Evolutionary conservation across 2,888 invertebrate genomes (phyloP), one percentile per base, ranked within the genome.

Genomic region (Luperina testacea): DNA sequence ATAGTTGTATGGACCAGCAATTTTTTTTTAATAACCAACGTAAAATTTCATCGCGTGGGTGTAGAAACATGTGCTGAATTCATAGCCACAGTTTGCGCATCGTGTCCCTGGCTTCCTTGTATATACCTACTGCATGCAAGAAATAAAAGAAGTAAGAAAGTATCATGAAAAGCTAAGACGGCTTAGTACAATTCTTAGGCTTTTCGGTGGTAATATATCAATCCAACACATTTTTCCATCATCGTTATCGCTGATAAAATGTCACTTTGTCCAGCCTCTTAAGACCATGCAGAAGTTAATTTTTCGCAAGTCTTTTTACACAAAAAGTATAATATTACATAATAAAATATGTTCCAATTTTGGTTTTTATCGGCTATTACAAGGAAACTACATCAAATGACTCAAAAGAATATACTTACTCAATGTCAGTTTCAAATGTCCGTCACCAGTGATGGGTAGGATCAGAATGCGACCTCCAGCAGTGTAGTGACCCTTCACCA

Each of bases 371-470:
- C n/a, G 32, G 17, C 13, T 69, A 38, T 9, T 1, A 15, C 15
- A 20, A 51, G 5, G 32, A 51, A 51, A 24, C 15, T 24, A 8
- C 9, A 53, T 6, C 27, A 27, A 61, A 42, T 42, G 2, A 42
- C 13, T 27, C 5, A 20, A 48, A 32, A 32, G 0, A 38, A 38
- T n/a, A 9, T 24, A 89, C 82, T 84, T 88, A 87, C 61, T 91
- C 81, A 86, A 45, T 87, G 90, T 92, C 61, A 92, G 68, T 32
- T 89, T 90, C n/a, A 90, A 42, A n/a, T 90, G 86, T 0, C 92
- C 92, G 72, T 92, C 91, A 68, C 92, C 92, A 75, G 90, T 89
- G 69, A 92, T 92, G 0, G 92, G 92, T 11, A 92, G 73, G 57
- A 92, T 90, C 32, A 92, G 72, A 7, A 92, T 78, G 42, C 84